These are phyloP conservation scores for Phalacrocorax aristotelis DNA, from an alignment of 2,113 vertebrate species.

Conservation along the genomic window DNA sequence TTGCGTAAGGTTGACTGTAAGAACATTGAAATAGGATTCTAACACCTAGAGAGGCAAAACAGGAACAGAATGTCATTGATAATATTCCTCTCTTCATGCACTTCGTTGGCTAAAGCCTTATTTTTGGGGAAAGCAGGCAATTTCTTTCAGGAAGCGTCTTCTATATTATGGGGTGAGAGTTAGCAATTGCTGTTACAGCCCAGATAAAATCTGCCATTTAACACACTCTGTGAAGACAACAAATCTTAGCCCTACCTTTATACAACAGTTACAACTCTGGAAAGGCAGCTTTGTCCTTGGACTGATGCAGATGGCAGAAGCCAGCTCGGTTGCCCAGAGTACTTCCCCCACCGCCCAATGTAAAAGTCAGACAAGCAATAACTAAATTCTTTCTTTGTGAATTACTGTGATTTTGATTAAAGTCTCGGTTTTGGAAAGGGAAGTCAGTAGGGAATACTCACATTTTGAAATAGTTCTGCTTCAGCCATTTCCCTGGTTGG, in stretches of 20 bases:
- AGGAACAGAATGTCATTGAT: background rate
- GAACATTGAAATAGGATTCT: background rate
- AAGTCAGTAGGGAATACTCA: background rate
- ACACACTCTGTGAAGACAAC: background rate
- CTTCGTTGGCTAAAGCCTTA: background rate
- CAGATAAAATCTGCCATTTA: background rate
- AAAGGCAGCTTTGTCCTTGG: background rate
- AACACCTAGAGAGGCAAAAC: background rate
- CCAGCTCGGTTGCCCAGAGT: background rate
- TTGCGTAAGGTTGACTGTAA: background rate
- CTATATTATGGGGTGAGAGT: background rate
- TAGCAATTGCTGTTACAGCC: background rate
- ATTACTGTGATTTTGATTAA: background rate
- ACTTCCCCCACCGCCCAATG: background rate
- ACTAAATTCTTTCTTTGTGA: background rate
- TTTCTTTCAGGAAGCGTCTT: background rate
- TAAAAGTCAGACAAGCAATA: background rate
- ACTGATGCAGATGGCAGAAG: background rate
- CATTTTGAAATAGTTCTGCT: background rate
- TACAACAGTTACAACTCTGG: background rate
- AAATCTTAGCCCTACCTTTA: background rate
- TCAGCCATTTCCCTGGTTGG: background rate
- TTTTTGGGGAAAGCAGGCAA: background rate
- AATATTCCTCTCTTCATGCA: background rate
- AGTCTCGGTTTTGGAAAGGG: background rate